A percentile compares a stretch with the other conserved stretches of the same genome.
Conservation (phyloP, 2,888 invertebrate species). For the Dryococelus australis region DNA sequence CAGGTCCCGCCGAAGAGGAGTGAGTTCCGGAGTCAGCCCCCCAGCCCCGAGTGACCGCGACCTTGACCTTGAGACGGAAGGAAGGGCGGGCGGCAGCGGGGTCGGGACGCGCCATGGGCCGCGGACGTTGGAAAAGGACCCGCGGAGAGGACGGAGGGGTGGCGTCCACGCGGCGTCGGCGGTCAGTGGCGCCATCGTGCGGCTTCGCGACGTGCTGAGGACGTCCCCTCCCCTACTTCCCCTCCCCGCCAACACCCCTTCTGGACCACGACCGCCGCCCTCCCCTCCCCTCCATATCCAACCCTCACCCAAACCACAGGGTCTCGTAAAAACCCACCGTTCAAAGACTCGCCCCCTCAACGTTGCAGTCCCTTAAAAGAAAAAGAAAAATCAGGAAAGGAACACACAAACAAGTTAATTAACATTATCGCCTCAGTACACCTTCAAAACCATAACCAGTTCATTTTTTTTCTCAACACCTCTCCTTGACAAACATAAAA, state of each 20-base stretch:
- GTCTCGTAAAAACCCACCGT: too few species aligned
- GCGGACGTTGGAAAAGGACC: constrained; percentile 37
- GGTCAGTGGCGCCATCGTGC: background rate
- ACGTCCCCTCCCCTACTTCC: background rate
- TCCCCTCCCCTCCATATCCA: constrained; percentile 19
- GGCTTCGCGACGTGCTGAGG: constrained; percentile 1
- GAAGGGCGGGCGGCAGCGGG: constrained; percentile 45
- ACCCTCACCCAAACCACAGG: constrained; percentile 47
- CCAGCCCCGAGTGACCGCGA: background rate
- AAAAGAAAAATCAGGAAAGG: too few species aligned
- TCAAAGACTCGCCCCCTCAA: too few species aligned
- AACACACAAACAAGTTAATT: too few species aligned
- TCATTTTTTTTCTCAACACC: too few species aligned
- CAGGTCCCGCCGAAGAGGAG: too few species aligned
- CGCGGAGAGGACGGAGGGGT: background rate
- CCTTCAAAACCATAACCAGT: too few species aligned
- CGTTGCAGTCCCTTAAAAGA: too few species aligned
- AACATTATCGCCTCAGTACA: too few species aligned
- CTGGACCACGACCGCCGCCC: background rate
- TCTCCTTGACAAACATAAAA: too few species aligned
- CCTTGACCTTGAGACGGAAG: constrained; percentile 34
- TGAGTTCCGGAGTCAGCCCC: too few species aligned
- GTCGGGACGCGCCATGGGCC: constrained; percentile 40
- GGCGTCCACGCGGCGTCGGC: constrained; percentile 21
- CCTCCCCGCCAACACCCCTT: too few species aligned